Percentiles rank a stretch among this genome's conserved stretches.
Conservation (phyloP, 2,888 invertebrate genomes). For the Blastobasis lacticolella region DNA sequence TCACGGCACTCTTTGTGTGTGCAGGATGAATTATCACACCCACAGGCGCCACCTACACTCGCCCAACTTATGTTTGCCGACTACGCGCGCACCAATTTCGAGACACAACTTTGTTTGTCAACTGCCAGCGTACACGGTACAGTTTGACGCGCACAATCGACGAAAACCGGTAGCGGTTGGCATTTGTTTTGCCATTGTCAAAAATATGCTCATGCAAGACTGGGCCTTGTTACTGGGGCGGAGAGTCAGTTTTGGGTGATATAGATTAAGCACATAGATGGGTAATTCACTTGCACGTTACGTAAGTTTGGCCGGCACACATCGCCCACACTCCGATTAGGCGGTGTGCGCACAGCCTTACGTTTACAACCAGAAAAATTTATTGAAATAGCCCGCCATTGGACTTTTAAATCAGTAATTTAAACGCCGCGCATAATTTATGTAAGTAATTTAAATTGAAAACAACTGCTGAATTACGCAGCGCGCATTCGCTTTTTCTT, state of each 20-base stretch:
- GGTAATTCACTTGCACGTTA: neutral
- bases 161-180: conserved; percentile 46
- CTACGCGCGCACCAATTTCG: neutral
- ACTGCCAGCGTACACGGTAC: conserved; percentile 10
- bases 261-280: too few species aligned
- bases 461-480: neutral
- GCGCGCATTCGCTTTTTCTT: neutral
- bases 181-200: conserved; percentile 32
- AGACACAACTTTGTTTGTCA: neutral
- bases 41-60: conserved; percentile 52
- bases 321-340: conserved; percentile 36
- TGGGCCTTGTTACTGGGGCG: conserved; percentile 28
- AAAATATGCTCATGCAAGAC: conserved; percentile 49
- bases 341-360: conserved; percentile 18
- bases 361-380: neutral
- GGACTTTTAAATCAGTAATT: neutral
- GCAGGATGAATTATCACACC: conserved; percentile 69
- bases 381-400: neutral
- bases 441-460: neutral
- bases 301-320: conserved; percentile 16
- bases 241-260: too few species aligned
- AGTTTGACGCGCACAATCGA: conserved; percentile 49
- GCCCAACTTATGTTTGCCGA: conserved; percentile 10
- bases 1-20: conserved; percentile 67
- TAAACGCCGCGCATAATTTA: neutral